Evolutionary conservation across 1,140 invertebrate species (phyloP).

Genomic region (Dermatophagoides farinae): DNA sequence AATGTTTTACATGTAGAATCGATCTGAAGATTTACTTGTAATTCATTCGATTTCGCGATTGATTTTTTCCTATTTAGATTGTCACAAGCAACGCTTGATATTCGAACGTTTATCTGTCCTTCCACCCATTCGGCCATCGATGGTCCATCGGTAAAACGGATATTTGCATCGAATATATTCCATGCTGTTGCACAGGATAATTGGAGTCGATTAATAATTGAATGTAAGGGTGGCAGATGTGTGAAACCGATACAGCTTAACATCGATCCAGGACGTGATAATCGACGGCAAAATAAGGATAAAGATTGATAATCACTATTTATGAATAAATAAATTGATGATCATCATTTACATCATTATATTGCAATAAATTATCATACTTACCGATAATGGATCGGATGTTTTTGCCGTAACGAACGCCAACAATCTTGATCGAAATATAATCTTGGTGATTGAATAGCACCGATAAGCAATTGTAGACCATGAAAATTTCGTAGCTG

Average conservation of each 20-base stretch:
- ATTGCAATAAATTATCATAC: background rate
- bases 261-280: background rate
- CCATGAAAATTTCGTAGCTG: background rate
- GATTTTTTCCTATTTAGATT: too few relatives aligned
- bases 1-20: too few relatives aligned
- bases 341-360: background rate
- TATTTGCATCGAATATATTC: background rate
- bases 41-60: too few relatives aligned
- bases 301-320: background rate
- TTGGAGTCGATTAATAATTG: background rate
- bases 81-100: too few relatives aligned
- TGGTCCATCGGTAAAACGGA: background rate
- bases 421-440: background rate
- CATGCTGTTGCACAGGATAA: background rate
- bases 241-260: background rate
- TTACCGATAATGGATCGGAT: background rate
- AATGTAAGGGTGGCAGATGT: background rate
- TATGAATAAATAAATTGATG: background rate
- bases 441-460: background rate
- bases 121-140: background rate
- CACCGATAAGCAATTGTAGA: background rate
- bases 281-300: background rate
- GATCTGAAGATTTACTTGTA: too few relatives aligned
- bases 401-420: background rate
- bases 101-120: too few relatives aligned